Evolutionary conservation across 2,888 invertebrate species (phyloP).

Genomic region (Hemicrepidius hirtus): DNA sequence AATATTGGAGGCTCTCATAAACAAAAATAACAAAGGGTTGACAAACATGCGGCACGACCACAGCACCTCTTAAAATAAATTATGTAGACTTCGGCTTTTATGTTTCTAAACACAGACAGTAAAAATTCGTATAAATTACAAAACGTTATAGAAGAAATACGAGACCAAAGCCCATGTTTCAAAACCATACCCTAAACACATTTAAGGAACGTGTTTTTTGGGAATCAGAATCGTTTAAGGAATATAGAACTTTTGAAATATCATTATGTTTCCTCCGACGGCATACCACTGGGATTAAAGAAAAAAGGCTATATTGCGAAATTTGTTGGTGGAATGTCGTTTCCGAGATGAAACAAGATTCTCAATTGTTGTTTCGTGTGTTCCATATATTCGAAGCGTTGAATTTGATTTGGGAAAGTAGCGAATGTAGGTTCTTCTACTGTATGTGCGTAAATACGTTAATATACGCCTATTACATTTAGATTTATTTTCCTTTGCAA

Average conservation of each 20-base stretch:
- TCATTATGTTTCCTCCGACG: conserved; percentile 27
- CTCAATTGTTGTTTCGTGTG: conserved; percentile 32
- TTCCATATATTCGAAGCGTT: conserved; percentile 33
- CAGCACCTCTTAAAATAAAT: conserved; percentile 30
- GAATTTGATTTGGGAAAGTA: conserved; percentile 28
- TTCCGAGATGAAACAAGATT: conserved; percentile 35
- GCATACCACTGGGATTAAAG: conserved; percentile 33
- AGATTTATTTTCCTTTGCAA: no score
- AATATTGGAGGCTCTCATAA: conserved; percentile 36
- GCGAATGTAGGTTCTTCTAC: conserved; percentile 5
- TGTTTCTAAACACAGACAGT: conserved; percentile 17
- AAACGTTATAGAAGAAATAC: conserved; percentile 8
- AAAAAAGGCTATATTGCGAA: conserved; percentile 26
- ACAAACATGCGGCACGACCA: conserved; percentile 36
- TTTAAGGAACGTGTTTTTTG: conserved; percentile 10
- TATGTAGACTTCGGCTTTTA: conserved; percentile 23
- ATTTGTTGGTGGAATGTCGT: conserved; percentile 32
- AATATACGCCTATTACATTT: not conserved
- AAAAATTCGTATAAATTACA: conserved; percentile 11
- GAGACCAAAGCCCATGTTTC: conserved; percentile 4
- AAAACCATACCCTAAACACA: conserved; percentile 12
- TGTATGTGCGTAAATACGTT: not conserved
- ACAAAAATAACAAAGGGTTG: conserved; percentile 44
- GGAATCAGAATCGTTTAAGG: conserved; percentile 30
- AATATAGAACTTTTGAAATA: conserved; percentile 32